Percentiles rank a stretch among this genome's conserved stretches.
phyloP scores from a whole-genome alignment of 2,113 vertebrate species.

The Centropus unirufus region DNA sequence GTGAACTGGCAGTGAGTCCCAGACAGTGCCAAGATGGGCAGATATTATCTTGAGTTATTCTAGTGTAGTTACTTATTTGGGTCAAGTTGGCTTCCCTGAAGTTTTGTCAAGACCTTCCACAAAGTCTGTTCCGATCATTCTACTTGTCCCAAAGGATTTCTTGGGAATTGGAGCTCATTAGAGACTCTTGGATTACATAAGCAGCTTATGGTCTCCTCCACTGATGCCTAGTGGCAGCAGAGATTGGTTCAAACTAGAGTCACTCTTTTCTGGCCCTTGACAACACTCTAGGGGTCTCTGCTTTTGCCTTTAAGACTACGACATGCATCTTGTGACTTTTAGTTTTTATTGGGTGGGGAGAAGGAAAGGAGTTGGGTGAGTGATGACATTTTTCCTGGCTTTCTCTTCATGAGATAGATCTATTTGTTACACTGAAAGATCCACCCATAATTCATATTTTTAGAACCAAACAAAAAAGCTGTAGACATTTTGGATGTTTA shows the following conservation, averaged over 20 bases:
- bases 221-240: slow-evolving; percentile 29
- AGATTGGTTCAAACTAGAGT: slow-evolving; percentile 21
- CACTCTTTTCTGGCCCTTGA: neutral
- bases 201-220: slow-evolving; percentile 8
- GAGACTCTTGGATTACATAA: slow-evolving; percentile 14
- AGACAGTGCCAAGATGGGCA: neutral
- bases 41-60: neutral
- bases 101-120: neutral
- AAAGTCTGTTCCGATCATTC: neutral
- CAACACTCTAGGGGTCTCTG: neutral
- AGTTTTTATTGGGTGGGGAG: rapidly evolving
- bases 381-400: neutral
- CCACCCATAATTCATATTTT: neutral
- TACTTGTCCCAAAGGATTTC: slow-evolving; percentile 11
- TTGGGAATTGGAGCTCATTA: slow-evolving; percentile 23
- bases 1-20: neutral
- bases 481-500: neutral
- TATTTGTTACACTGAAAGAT: neutral
- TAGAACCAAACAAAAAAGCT: neutral
- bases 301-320: neutral
- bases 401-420: neutral
- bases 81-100: neutral
- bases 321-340: neutral
- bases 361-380: neutral
- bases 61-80: neutral